Evolutionary conservation across 2,888 invertebrate species (phyloP).

Genomic region (Polyploca ridens): DNA sequence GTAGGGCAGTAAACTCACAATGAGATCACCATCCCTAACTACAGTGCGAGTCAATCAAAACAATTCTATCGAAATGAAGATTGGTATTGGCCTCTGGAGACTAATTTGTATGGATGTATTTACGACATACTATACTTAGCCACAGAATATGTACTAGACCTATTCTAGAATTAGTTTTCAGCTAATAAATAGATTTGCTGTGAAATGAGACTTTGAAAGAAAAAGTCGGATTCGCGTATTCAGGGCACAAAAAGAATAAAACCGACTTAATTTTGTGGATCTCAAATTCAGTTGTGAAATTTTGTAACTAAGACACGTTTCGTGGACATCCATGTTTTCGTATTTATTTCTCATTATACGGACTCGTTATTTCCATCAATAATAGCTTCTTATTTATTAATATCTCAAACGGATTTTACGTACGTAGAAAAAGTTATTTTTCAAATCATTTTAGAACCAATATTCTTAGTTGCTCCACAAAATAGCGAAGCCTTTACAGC

Average conservation of each 20-base stretch:
- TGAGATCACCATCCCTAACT: constrained; percentile 22
- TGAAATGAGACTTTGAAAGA: no score
- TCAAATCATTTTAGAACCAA: not conserved
- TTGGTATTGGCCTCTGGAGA: not conserved
- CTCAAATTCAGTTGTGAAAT: no score
- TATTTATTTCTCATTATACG: no score
- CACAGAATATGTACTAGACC: not conserved
- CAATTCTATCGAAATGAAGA: constrained; percentile 4
- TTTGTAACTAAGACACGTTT: no score
- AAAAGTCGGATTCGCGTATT: no score
- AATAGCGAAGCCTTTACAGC: not conserved
- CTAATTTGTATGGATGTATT: constrained; percentile 5
- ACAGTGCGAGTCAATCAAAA: constrained; percentile 8
- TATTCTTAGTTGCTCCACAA: not conserved
- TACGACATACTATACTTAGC: constrained; percentile 11
- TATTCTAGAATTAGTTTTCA: not conserved
- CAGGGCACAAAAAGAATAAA: no score
- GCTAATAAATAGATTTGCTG: not conserved
- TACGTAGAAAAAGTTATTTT: not conserved
- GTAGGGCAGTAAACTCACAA: constrained; percentile 54
- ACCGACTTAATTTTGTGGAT: no score
- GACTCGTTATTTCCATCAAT: no score
- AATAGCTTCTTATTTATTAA: no score
- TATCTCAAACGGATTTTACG: no score
- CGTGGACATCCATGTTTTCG: no score